phyloP scores from a whole-genome alignment of 2,888 invertebrate species.

The Odontocolon sp. region DNA sequence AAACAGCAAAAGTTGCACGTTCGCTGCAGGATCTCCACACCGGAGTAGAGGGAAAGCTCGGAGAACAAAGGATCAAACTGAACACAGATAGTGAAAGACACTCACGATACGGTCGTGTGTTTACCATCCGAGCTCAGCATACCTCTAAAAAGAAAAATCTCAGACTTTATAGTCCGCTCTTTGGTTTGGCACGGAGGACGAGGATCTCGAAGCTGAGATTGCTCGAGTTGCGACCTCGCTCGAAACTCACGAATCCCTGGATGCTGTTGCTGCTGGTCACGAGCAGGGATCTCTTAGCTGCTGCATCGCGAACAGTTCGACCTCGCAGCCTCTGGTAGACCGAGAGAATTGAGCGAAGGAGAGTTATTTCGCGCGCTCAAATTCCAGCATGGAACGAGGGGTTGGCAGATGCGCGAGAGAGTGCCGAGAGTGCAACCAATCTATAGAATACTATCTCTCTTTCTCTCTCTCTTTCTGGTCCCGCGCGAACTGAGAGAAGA shows the following conservation, averaged over 20 bases:
- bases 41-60: too few relatives aligned
- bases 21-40: too few relatives aligned
- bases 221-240: constrained; percentile 55
- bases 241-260: constrained; percentile 43
- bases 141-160: background rate
- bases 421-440: background rate
- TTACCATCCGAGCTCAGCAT: background rate
- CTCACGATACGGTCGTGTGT: background rate
- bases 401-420: constrained; percentile 31
- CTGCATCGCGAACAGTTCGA: constrained; percentile 43
- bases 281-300: constrained; percentile 14
- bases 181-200: background rate
- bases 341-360: constrained; percentile 53
- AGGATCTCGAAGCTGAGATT: constrained; percentile 39
- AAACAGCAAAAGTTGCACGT: constrained; percentile 22
- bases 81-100: background rate
- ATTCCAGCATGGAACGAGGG: constrained; percentile 41
- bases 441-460: too few relatives aligned
- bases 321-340: constrained; percentile 53
- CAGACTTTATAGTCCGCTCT: constrained; percentile 24
- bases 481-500: constrained; percentile 36
- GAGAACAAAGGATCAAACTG: constrained; percentile 47
- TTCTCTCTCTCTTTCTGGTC: background rate
- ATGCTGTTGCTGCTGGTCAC: background rate
- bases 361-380: constrained; percentile 59